Evolutionary conservation across 2,888 invertebrate genomes (phyloP).

Genomic region (Apamea monoglypha): DNA sequence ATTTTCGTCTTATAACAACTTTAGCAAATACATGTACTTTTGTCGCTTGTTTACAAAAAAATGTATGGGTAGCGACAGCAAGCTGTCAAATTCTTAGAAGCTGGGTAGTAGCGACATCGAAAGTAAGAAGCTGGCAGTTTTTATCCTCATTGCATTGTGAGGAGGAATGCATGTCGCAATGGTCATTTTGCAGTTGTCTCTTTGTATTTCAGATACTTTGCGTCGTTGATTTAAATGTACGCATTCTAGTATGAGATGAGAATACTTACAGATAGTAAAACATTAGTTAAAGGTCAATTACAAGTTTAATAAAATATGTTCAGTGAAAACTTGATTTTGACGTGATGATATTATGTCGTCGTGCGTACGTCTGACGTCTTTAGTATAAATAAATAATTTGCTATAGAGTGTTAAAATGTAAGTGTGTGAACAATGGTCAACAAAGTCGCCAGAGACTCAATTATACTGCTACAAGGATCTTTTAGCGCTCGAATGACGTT

Average conservation of each 20-base stretch:
- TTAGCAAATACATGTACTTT: too few species aligned
- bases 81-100: too few species aligned
- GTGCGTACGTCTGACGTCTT: not conserved
- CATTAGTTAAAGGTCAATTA: not conserved
- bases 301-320: too few species aligned
- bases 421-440: not conserved
- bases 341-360: not conserved
- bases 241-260: not conserved
- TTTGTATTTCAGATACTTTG: not conserved
- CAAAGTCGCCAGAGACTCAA: not conserved
- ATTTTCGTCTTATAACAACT: too few species aligned
- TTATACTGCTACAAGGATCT: not conserved
- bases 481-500: too few species aligned
- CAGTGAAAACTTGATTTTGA: too few species aligned
- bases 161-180: not conserved
- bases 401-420: constrained; percentile 1
- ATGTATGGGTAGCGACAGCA: too few species aligned
- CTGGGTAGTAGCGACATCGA: too few species aligned
- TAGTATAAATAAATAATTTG: not conserved
- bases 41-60: too few species aligned
- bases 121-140: too few species aligned
- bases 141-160: too few species aligned
- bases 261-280: not conserved
- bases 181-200: not conserved
- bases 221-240: not conserved